Base-by-base conservation (phyloP, 2,888 invertebrate genomes). In the Gonocerus acuteangulatus region DNA sequence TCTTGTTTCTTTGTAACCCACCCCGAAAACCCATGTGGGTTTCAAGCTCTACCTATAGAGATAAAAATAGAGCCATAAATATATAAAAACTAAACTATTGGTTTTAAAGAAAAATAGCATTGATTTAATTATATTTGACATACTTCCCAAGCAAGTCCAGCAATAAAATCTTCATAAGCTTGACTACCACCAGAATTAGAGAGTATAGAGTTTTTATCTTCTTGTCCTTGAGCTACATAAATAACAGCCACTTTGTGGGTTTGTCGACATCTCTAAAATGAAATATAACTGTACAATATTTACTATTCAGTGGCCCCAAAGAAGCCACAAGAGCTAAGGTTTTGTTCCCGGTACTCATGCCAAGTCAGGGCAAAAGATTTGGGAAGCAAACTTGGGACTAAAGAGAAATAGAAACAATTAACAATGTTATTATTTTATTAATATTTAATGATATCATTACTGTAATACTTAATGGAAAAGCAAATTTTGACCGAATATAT, bases 241-340 rank as follows among this genome's bases (percentile, higher is more conserved):
- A 99, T 93, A 49, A 99, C 93, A 16, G 97, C 99, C 70, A 95
- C 86, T 77, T 96, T 95, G 76, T 95, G 95, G 1, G 93, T 92
- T 73, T 95, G 94, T 11, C 95, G 81, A 69, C 92, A 95, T 74
- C 85, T 83, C 76, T 68, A 68, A 48, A 66, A 64, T 57, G 18
- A 48, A 27, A 23, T 34, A 32, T 9, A 32, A 11, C 11, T 32
- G 11, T 32, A 32, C 7, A 32, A 32, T 9, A 32, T 32, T n/a
- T n/a, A n/a, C n/a, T n/a, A n/a, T n/a, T n/a, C n/a, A n/a, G n/a
- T n/a, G n/a, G n/a, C n/a, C n/a, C n/a, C n/a, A n/a, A n/a, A n/a
- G n/a, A n/a, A n/a, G n/a, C n/a, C n/a, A n/a, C n/a, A n/a, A n/a
- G n/a, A n/a, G n/a, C n/a, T n/a, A n/a, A n/a, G n/a, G n/a, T n/a